These are phyloP conservation scores for Diarsia brunnea DNA, from an alignment of 2,888 invertebrate species.

Conservation along the genomic window DNA sequence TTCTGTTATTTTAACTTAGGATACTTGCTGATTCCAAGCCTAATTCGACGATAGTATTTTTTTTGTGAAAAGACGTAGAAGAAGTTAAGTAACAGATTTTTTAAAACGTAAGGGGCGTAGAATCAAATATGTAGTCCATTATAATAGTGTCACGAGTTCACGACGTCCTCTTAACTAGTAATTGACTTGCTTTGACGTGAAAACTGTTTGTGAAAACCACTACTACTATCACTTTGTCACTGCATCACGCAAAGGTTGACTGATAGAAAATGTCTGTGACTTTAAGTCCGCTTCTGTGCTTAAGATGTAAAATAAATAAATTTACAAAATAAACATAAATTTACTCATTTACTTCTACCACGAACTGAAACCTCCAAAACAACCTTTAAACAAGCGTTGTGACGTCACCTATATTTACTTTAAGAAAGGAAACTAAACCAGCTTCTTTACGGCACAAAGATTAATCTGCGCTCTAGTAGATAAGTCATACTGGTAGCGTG, in stretches of 20 bases:
- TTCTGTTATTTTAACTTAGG: neutral
- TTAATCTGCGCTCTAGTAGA: slow-evolving; percentile 52
- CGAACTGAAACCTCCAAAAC: neutral
- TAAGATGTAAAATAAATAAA: too few species aligned
- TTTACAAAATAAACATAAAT: neutral
- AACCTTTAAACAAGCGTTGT: neutral
- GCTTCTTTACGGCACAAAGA: slow-evolving; percentile 32
- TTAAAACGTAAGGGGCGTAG: too few species aligned
- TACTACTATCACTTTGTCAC: too few species aligned
- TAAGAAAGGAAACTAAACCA: slow-evolving; percentile 30
- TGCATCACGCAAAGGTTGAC: too few species aligned
- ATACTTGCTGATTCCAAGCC: neutral
- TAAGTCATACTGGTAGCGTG: slow-evolving; percentile 50
- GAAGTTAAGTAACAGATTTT: too few species aligned
- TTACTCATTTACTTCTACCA: neutral
- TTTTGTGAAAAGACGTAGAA: neutral
- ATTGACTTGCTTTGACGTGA: neutral
- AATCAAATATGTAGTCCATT: too few species aligned
- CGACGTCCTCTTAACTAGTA: neutral
- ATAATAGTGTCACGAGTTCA: neutral
- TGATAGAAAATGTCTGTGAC: too few species aligned
- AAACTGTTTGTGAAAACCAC: neutral
- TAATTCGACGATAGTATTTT: neutral
- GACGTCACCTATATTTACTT: slow-evolving; percentile 25
- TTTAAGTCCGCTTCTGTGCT: too few species aligned